Evolutionary conservation across 2,888 invertebrate genomes (phyloP).

Genomic region (Drosophila borborema): DNA sequence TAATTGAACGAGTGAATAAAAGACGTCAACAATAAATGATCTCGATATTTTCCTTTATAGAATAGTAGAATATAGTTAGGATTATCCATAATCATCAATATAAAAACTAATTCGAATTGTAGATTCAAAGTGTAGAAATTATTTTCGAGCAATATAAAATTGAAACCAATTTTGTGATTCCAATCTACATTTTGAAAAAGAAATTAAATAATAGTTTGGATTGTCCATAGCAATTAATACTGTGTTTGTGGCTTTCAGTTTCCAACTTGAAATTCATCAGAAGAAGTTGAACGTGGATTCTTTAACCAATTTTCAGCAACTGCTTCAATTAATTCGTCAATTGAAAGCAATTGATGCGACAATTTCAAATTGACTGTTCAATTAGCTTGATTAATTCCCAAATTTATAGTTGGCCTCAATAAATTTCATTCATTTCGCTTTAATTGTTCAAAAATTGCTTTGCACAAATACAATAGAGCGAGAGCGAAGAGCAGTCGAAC

Average conservation of each 20-base stretch:
- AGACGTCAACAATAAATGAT: background rate
- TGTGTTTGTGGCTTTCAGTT: too few species aligned
- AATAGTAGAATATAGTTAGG: background rate
- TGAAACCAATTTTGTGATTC: too few species aligned
- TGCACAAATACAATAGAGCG: constrained; percentile 5
- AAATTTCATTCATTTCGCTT: constrained; percentile 19
- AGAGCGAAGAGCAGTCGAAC: constrained; percentile 31
- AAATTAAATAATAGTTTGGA: too few species aligned
- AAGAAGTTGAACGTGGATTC: too few species aligned
- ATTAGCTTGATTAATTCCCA: constrained; percentile 20
- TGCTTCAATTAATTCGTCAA: constrained; percentile 7
- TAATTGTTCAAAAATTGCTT: constrained; percentile 49
- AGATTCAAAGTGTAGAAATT: background rate
- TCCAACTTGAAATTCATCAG: too few species aligned
- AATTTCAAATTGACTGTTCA: constrained; percentile 8
- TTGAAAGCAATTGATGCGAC: constrained; percentile 37
- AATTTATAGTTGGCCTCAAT: constrained; percentile 18
- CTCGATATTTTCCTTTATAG: background rate
- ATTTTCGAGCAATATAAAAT: background rate
- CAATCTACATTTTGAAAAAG: too few species aligned
- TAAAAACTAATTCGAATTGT: background rate
- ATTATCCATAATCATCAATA: background rate
- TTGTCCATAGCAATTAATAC: too few species aligned
- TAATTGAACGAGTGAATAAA: background rate
- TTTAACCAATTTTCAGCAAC: background rate